Evolutionary conservation across 2,797 vertebrate species (phyloP).

Genomic region (Agapornis canus): DNA sequence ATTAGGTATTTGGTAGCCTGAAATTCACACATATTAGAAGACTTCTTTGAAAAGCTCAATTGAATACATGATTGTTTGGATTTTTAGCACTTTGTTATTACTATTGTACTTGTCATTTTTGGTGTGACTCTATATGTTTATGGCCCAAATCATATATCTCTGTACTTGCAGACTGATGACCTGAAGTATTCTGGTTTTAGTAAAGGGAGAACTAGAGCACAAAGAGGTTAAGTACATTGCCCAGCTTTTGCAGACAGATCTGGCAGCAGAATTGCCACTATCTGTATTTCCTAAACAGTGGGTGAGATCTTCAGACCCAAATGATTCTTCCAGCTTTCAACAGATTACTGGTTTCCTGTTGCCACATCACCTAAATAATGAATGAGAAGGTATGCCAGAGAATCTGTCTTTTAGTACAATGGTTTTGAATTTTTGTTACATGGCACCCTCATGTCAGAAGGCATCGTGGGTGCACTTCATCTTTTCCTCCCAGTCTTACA

Average conservation of each 20-base stretch:
- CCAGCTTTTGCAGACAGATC: background rate
- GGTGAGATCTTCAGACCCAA: background rate
- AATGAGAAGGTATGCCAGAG: background rate
- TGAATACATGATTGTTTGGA: accelerated
- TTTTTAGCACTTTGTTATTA: background rate
- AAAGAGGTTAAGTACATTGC: background rate
- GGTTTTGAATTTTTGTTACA: background rate
- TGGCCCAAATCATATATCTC: background rate
- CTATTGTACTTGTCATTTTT: background rate
- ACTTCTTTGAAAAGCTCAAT: background rate
- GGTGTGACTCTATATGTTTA: background rate
- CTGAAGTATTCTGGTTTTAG: background rate
- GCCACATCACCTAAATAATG: background rate
- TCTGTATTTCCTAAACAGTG: background rate
- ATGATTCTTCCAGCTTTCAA: background rate
- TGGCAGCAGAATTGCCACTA: background rate
- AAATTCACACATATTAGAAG: background rate
- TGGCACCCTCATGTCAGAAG: background rate
- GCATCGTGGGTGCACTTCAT: background rate
- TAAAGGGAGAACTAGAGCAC: background rate
- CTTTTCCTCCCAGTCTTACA: background rate
- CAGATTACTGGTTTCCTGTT: background rate
- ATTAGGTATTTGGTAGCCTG: background rate
- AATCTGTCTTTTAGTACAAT: background rate
- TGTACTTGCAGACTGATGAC: background rate